These are phyloP conservation scores for Cygnus buccinator DNA, from an alignment of 2,113 vertebrate species.

Conservation along the genomic window DNA sequence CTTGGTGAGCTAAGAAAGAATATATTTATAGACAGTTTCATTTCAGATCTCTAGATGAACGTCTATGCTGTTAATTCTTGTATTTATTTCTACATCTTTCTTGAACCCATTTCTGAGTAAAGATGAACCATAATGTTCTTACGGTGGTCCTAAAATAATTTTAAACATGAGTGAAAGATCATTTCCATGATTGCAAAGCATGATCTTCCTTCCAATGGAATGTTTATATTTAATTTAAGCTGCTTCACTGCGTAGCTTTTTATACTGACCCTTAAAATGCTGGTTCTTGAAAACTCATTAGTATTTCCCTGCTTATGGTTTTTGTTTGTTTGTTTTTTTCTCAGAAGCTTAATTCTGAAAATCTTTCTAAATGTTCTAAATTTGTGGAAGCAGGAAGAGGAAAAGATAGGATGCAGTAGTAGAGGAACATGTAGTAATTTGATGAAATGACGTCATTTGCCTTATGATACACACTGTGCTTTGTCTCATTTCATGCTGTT, in stretches of 20 bases:
- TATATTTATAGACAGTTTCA: neutral
- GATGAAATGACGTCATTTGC: neutral
- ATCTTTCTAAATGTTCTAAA: neutral
- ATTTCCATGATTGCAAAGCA: neutral
- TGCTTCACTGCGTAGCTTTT: neutral
- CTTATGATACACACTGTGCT: neutral
- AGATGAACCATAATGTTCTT: neutral
- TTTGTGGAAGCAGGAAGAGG: conserved; percentile 8
- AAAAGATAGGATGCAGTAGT: neutral
- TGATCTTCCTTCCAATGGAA: neutral
- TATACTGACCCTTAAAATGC: neutral
- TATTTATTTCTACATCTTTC: neutral
- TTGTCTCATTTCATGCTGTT: neutral
- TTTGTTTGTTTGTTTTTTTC: neutral
- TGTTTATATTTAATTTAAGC: neutral
- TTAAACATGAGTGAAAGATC: neutral
- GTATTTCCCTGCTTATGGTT: neutral
- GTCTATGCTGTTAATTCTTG: neutral
- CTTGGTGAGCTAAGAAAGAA: neutral
- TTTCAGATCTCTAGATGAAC: neutral
- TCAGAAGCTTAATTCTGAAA: neutral
- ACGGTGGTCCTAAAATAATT: neutral
- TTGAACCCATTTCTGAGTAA: neutral
- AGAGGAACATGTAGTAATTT: neutral
- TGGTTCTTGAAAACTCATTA: neutral